Conservation (phyloP, 2,113 vertebrate species). For the Corythornis madagascariensis region DNA sequence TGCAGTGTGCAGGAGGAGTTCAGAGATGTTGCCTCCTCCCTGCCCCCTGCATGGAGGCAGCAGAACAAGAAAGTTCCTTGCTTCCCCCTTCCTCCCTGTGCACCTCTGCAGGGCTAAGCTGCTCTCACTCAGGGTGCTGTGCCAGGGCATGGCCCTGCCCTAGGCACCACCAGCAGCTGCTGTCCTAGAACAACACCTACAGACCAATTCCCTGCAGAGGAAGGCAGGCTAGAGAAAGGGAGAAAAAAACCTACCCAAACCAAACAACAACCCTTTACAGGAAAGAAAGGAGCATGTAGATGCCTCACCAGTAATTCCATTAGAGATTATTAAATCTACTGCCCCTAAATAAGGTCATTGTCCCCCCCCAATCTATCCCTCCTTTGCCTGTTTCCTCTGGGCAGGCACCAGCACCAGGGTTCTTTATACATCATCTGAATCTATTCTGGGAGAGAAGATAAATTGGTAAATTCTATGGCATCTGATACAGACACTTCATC, state of each 20-base stretch:
- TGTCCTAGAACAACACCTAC: background rate
- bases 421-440: background rate
- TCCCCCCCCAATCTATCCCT: background rate
- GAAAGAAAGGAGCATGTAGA: slow-evolving; percentile 9
- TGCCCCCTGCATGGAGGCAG: background rate
- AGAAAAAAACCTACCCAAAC: background rate
- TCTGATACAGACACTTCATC: background rate
- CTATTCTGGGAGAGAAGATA: background rate
- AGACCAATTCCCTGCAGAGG: background rate
- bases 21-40: background rate
- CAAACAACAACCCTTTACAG: background rate
- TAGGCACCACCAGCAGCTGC: background rate
- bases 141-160: background rate
- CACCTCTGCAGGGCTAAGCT: background rate
- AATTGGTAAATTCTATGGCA: background rate
- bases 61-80: background rate
- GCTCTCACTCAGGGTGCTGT: background rate
- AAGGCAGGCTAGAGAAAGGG: background rate
- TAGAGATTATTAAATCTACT: slow-evolving; percentile 19
- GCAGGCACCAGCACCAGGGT: background rate
- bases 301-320: background rate
- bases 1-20: background rate
- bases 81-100: background rate
- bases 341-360: background rate
- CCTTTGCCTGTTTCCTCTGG: background rate